Percentiles rank a stretch among this genome's conserved stretches.
Conservation (phyloP, 2,113 vertebrate species). For the Numenius arquata region DNA sequence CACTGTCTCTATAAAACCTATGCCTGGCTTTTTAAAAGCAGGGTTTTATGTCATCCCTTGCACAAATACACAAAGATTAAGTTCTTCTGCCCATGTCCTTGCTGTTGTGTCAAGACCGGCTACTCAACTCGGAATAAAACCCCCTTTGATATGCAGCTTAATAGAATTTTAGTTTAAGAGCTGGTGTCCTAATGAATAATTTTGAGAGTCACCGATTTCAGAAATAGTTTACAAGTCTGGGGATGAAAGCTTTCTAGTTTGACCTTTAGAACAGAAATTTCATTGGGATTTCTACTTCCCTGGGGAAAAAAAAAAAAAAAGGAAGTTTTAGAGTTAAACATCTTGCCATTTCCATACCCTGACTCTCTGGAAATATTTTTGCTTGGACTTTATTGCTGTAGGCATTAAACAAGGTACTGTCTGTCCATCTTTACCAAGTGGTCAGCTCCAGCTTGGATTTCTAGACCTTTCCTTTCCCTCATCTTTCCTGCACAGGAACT, state of each 20-base stretch:
- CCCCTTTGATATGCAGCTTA: neutral
- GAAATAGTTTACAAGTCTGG: slow-evolving; percentile 52
- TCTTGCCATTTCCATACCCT: neutral
- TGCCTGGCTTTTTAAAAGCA: neutral
- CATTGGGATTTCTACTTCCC: slow-evolving; percentile 40
- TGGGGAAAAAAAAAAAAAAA: neutral
- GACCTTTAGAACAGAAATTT: slow-evolving; percentile 54
- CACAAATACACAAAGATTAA: neutral
- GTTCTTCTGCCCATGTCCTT: neutral
- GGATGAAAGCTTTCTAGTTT: slow-evolving; percentile 48
- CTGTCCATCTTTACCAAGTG: neutral
- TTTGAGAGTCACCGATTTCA: slow-evolving; percentile 50
- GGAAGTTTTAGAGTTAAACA: neutral
- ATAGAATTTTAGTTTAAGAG: slow-evolving; percentile 41
- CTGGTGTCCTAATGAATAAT: slow-evolving; percentile 49
- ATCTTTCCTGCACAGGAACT: neutral
- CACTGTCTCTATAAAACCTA: neutral
- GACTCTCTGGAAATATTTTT: neutral
- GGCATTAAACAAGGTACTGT: neutral
- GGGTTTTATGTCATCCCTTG: neutral
- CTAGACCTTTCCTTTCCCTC: neutral
- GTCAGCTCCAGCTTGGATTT: neutral
- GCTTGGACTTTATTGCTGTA: neutral
- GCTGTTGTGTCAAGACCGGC: neutral
- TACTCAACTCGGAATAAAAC: neutral